Evolutionary conservation across 2,888 invertebrate species (phyloP), one percentile per base, ranked within the genome.

Genomic region (Cosmorhoe ocellata): DNA sequence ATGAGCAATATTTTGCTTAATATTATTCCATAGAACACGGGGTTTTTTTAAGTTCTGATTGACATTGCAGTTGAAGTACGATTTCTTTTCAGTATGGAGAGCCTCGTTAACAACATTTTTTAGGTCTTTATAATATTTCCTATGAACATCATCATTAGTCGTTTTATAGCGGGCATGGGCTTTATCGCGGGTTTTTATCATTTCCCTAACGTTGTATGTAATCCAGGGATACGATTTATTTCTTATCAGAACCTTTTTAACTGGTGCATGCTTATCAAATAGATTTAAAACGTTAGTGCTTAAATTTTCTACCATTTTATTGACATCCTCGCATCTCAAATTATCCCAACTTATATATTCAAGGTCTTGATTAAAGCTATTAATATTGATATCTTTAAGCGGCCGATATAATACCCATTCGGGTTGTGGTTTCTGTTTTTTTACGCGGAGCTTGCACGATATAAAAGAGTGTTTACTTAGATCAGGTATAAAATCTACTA

Each of bases 191-290:
- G 44, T 44, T 1, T 9, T 12, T 11, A 44, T 44, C 44, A 44
- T 36, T n/a, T 44, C 44, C 18, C 22, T 22, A n/a, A 45, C 12
- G 4, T 37, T 44, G n/a, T n/a, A n/a, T n/a, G n/a, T n/a, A n/a
- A n/a, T n/a, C n/a, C n/a, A n/a, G n/a, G n/a, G n/a, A n/a, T 22
- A 12, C 0, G 36, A 18, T 22, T 12, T 9, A 6, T 22, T 11
- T 30, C 28, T 28, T 12, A 44, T 22, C 0, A 44, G 4, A 9
- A 12, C 12, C 5, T 30, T 36, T 5, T 22, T 28, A 6, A 37
- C 1, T 2, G 37, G 37, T 4, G 45, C 45, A 24, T 44, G 36
- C n/a, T 36, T 36, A 18, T 44, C 12, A 12, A 30, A 44, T 28
- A 44, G 26, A 11, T 14, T 18, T 1, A 10, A n/a, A 7, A 43